Conservation (phyloP, 2,888 invertebrate species). For the Hanleya hanleyi region DNA sequence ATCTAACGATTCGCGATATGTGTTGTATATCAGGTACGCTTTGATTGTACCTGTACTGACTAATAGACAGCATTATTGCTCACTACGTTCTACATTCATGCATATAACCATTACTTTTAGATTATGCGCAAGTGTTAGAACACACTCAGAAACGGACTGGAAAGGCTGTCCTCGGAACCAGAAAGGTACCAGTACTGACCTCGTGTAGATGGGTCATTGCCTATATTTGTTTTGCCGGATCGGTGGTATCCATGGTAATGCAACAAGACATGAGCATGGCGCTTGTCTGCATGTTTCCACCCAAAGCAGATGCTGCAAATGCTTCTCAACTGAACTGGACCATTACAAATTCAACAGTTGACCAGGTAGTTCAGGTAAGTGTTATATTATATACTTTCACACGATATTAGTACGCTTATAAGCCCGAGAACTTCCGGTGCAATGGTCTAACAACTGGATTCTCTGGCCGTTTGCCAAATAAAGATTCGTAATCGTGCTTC, state of each 20-base stretch:
- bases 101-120: neutral
- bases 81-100: too few species aligned
- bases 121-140: neutral
- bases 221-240: neutral
- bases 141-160: neutral
- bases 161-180: neutral
- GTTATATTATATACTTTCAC: neutral
- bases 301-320: neutral
- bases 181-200: neutral
- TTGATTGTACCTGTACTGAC: too few species aligned
- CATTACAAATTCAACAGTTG: neutral
- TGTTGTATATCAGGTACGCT: too few species aligned
- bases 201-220: neutral
- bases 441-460: too few species aligned
- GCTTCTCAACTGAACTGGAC: neutral
- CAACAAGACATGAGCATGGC: conserved; percentile 5
- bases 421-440: too few species aligned
- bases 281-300: neutral
- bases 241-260: neutral
- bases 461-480: too few species aligned
- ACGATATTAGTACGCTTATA: too few species aligned
- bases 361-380: neutral
- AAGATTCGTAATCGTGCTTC: too few species aligned
- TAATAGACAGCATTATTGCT: too few species aligned
- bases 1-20: too few species aligned